Evolutionary conservation across 2,888 invertebrate species (phyloP).

Genomic region (Hololepta plana): DNA sequence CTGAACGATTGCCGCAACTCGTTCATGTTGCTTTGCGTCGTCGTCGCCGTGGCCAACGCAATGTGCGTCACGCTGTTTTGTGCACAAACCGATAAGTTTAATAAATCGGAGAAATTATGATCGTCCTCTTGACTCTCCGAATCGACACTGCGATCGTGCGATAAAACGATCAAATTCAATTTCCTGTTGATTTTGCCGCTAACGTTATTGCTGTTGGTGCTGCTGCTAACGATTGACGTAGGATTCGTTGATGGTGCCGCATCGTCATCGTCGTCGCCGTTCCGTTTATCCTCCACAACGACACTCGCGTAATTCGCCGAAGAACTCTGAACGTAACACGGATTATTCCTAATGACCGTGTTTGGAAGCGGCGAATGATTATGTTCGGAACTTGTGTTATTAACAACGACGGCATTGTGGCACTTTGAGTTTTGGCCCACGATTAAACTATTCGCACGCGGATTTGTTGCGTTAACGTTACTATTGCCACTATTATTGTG

Average conservation of each 20-base stretch:
- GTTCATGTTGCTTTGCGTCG: slow-evolving; percentile 12
- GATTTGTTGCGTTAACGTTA: too few species aligned
- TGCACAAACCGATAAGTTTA: slow-evolving; percentile 24
- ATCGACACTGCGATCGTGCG: slow-evolving; percentile 18
- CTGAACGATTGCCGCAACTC: slow-evolving; percentile 19
- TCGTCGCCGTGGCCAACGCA: slow-evolving; percentile 16
- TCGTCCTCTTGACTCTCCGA: slow-evolving; percentile 21
- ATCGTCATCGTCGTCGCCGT: background rate
- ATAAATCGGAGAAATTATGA: slow-evolving; percentile 24
- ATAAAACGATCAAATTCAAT: slow-evolving; percentile 10
- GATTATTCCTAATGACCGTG: too few species aligned
- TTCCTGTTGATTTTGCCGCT: slow-evolving; percentile 11
- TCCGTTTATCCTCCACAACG: too few species aligned
- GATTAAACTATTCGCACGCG: too few species aligned
- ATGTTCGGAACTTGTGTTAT: too few species aligned
- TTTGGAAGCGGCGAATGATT: too few species aligned
- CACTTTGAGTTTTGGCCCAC: too few species aligned
- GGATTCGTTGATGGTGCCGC: slow-evolving; percentile 7
- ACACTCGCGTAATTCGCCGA: too few species aligned
- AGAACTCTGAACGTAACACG: too few species aligned
- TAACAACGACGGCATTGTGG: too few species aligned
- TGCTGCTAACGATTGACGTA: slow-evolving; percentile 6
- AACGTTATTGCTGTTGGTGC: slow-evolving; percentile 5
- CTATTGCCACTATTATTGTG: too few species aligned
- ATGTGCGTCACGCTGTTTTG: slow-evolving; percentile 18